Conservation (phyloP, 1,140 invertebrate species). For the Linepithema humile region DNA sequence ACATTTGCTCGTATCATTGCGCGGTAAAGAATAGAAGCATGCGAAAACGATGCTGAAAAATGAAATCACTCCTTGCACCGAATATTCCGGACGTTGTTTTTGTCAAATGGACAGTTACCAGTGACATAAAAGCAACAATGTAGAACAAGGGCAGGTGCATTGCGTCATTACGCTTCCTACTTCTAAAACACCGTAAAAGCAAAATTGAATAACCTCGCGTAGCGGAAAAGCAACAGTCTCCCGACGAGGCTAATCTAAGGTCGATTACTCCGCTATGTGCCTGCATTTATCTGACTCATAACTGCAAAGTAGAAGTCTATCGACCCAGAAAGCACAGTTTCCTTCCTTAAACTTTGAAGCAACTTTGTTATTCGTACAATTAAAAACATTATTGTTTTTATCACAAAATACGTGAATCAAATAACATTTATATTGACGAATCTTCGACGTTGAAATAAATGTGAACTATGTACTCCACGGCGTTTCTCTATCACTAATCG, state of each 20-base stretch:
- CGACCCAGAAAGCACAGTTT: constrained; percentile 36
- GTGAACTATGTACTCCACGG: too few relatives aligned
- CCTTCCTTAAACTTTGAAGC: constrained; percentile 29
- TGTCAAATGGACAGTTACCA: background rate
- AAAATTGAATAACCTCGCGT: constrained; percentile 3
- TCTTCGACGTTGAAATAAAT: too few relatives aligned
- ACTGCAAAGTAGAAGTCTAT: constrained; percentile 40
- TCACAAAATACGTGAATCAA: too few relatives aligned
- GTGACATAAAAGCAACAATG: constrained; percentile 41
- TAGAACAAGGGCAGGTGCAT: constrained; percentile 64
- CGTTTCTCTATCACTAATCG: too few relatives aligned
- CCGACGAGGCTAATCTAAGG: constrained; percentile 36
- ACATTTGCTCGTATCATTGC: constrained; percentile 15
- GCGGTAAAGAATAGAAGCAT: background rate
- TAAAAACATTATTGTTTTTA: constrained; percentile 12
- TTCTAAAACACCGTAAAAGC: constrained; percentile 51
- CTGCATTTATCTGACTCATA: constrained; percentile 45
- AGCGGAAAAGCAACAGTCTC: background rate
- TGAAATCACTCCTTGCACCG: background rate
- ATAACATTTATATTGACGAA: too few relatives aligned
- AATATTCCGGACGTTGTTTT: constrained; percentile 23
- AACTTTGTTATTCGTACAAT: background rate
- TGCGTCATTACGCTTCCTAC: constrained; percentile 45
- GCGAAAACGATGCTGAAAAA: constrained; percentile 4
- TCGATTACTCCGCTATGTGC: constrained; percentile 27